A percentile compares a stretch with the other conserved stretches of the same genome.
These are phyloP conservation scores for Epinotia brunnichana DNA, from an alignment of 2,888 invertebrate genomes.

Conservation along the genomic window DNA sequence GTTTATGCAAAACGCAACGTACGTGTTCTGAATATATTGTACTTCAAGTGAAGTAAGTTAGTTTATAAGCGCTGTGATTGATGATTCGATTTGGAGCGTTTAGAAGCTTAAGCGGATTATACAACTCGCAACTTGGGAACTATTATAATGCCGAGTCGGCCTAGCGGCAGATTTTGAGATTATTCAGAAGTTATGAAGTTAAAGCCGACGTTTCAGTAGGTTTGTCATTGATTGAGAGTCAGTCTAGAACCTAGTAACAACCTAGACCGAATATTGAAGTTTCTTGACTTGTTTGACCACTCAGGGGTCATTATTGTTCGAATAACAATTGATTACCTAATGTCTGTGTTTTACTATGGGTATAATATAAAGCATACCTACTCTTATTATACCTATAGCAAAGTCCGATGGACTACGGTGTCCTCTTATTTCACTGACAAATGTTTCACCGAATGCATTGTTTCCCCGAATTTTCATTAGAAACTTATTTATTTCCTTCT, in stretches of 20 bases:
- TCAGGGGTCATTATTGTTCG: too few relatives aligned
- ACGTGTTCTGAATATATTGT: constrained; percentile 12
- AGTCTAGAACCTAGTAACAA: neutral
- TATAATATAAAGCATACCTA: too few relatives aligned
- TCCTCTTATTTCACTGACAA: too few relatives aligned
- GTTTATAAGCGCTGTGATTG: constrained; percentile 43
- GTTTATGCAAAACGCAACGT: neutral
- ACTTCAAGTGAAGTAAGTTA: constrained; percentile 14
- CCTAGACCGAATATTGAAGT: too few relatives aligned
- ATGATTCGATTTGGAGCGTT: constrained; percentile 43
- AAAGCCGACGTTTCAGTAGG: neutral
- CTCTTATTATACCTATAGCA: too few relatives aligned
- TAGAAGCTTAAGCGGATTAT: constrained; percentile 35
- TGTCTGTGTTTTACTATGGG: too few relatives aligned
- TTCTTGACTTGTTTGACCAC: too few relatives aligned
- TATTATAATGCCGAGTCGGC: constrained; percentile 28
- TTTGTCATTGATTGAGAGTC: constrained; percentile 2
- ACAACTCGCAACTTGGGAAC: constrained; percentile 27
- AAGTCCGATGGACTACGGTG: too few relatives aligned
- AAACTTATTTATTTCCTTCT: too few relatives aligned
- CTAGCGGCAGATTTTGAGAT: constrained; percentile 22
- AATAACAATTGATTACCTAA: too few relatives aligned
- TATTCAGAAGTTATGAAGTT: constrained; percentile 13
- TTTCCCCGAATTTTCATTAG: too few relatives aligned
- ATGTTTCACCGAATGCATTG: too few relatives aligned